Conservation (phyloP, 1,140 invertebrate species). For the Drosophila kikkawai region DNA sequence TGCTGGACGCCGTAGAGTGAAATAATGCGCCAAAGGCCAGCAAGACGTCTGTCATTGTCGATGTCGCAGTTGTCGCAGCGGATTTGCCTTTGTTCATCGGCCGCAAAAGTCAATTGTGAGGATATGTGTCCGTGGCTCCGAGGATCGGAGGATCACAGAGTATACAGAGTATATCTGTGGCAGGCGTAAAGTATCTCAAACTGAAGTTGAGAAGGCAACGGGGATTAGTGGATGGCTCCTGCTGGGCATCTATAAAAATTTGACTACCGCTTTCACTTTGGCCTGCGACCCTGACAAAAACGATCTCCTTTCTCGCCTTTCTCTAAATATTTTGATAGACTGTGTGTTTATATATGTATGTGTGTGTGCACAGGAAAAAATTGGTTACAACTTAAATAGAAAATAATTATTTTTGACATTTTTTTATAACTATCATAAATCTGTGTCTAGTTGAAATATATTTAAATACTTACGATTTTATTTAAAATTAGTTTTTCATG, state of each 20-base stretch:
- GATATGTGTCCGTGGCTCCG: constrained; percentile 29
- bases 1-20: constrained; percentile 55
- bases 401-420: neutral
- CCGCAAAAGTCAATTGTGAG: constrained; percentile 79
- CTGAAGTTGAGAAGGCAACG: constrained; percentile 4
- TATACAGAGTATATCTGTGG: neutral
- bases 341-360: constrained; percentile 45
- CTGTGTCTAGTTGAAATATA: neutral
- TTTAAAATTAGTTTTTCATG: neutral
- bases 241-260: constrained; percentile 70
- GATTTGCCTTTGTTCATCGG: constrained; percentile 68
- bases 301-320: constrained; percentile 53
- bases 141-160: constrained; percentile 6
- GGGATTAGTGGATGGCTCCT: constrained; percentile 67
- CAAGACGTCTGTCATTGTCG: constrained; percentile 65
- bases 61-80: constrained; percentile 70
- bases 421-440: neutral
- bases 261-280: constrained; percentile 79
- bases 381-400: neutral
- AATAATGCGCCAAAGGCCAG: constrained; percentile 66
- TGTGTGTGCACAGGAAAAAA: constrained; percentile 42
- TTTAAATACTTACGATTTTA: neutral
- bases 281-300: constrained; percentile 19
- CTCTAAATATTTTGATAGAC: constrained; percentile 81
- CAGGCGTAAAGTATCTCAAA: constrained; percentile 22